These are phyloP conservation scores for Todus mexicanus DNA, from an alignment of 2,797 vertebrate species.

Conservation along the genomic window DNA sequence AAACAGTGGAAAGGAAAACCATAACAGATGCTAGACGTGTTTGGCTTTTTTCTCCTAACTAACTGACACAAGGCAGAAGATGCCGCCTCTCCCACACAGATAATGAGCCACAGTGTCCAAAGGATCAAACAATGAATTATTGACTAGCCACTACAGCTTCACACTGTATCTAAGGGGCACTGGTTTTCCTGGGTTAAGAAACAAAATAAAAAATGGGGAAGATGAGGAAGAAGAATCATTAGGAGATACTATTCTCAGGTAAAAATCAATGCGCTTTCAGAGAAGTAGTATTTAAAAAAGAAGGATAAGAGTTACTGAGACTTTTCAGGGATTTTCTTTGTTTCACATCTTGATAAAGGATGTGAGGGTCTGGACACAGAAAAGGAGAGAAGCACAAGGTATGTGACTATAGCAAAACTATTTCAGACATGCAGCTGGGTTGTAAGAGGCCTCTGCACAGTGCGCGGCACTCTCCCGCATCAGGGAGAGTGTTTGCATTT, in stretches of 20 bases:
- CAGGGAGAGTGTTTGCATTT: neutral
- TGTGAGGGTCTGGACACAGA: neutral
- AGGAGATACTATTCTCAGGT: neutral
- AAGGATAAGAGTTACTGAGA: neutral
- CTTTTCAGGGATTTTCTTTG: neutral
- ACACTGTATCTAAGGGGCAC: neutral
- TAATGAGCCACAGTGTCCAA: neutral
- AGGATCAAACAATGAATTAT: neutral
- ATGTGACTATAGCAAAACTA: neutral
- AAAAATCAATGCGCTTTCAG: neutral
- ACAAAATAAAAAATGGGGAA: neutral
- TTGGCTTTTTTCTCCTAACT: neutral
- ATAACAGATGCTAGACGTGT: neutral
- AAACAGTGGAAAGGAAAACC: neutral
- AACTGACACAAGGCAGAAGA: neutral
- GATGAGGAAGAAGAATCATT: neutral
- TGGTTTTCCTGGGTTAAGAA: neutral
- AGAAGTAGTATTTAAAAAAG: neutral
- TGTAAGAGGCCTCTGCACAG: neutral
- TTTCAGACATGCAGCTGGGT: neutral
- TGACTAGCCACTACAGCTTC: neutral
- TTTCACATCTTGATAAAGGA: neutral
- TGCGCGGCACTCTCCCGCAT: rapidly evolving
- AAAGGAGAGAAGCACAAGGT: neutral
- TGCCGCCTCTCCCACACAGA: neutral